phyloP scores from a whole-genome alignment of 2,797 vertebrate genomes.

The Nothura maculosa region DNA sequence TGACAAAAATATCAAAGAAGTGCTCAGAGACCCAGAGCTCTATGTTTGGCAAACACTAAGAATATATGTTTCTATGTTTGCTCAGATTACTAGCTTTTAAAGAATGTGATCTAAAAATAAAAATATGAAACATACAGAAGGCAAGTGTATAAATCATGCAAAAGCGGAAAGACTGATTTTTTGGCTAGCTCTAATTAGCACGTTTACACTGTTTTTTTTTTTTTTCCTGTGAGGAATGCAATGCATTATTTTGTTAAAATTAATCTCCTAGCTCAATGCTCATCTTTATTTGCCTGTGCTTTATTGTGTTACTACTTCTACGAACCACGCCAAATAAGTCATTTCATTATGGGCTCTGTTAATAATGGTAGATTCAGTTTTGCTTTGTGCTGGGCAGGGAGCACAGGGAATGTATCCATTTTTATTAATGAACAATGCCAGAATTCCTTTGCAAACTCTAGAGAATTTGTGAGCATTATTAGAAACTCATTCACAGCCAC shows the following conservation, averaged over 20 bases:
- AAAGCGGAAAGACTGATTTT: neutral
- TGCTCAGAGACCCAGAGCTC: neutral
- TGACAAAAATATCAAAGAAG: neutral
- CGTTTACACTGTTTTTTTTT: neutral
- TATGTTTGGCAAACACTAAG: neutral
- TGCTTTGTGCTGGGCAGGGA: neutral
- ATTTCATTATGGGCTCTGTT: neutral
- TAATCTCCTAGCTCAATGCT: neutral
- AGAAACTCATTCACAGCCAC: constrained; percentile 45
- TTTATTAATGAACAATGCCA: constrained; percentile 38
- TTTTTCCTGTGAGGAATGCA: neutral
- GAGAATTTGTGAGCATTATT: constrained; percentile 25
- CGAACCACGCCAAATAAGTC: neutral
- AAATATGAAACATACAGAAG: neutral
- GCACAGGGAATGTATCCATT: neutral
- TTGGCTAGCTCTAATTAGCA: neutral
- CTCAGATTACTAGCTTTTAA: neutral
- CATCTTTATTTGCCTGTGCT: neutral
- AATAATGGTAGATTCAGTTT: constrained; percentile 3
- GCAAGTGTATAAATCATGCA: neutral
- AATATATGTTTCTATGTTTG: neutral
- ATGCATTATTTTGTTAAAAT: constrained; percentile 23
- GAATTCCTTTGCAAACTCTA: constrained; percentile 23
- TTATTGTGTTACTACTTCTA: neutral
- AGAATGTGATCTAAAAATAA: neutral